A percentile compares a stretch with the other conserved stretches of the same genome.
Evolutionary conservation across 2,888 invertebrate species (phyloP).

Genomic region (Agonopterix arenella): DNA sequence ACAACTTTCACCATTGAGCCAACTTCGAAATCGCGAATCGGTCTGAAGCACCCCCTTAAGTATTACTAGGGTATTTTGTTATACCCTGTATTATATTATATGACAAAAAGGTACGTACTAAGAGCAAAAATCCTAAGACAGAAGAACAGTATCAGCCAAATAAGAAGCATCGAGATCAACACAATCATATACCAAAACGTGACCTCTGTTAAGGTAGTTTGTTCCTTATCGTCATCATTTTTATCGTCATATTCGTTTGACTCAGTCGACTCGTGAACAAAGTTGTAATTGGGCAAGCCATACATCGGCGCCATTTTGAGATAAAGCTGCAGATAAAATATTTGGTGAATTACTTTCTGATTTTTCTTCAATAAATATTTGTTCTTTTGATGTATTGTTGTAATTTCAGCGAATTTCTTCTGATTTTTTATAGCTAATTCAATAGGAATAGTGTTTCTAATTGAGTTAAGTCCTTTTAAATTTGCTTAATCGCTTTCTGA

Average conservation of each 20-base stretch:
- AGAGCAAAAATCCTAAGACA: conserved; percentile 47
- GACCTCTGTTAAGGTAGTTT: conserved; percentile 33
- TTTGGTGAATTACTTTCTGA: conserved; percentile 9
- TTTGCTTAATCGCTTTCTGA: too few species aligned
- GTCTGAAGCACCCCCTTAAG: too few species aligned
- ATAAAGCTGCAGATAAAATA: background rate
- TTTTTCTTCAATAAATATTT: too few species aligned
- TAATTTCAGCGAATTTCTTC: too few species aligned
- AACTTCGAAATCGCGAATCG: too few species aligned
- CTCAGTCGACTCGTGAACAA: conserved; percentile 19
- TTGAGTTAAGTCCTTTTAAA: too few species aligned
- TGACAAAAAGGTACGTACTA: conserved; percentile 27
- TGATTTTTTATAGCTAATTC: background rate
- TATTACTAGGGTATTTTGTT: too few species aligned
- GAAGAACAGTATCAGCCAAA: conserved; percentile 56
- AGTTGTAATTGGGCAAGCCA: conserved; percentile 38
- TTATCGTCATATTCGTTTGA: conserved; percentile 17
- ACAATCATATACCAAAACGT: conserved; percentile 58
- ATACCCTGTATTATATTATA: too few species aligned
- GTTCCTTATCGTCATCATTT: conserved; percentile 17
- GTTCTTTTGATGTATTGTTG: too few species aligned
- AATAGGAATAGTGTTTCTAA: too few species aligned
- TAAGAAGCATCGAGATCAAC: conserved; percentile 43
- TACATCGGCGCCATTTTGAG: conserved; percentile 49
- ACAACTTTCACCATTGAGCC: too few species aligned